Conservation (phyloP, 1,140 invertebrate genomes). For the Drosophila ambigua region DNA sequence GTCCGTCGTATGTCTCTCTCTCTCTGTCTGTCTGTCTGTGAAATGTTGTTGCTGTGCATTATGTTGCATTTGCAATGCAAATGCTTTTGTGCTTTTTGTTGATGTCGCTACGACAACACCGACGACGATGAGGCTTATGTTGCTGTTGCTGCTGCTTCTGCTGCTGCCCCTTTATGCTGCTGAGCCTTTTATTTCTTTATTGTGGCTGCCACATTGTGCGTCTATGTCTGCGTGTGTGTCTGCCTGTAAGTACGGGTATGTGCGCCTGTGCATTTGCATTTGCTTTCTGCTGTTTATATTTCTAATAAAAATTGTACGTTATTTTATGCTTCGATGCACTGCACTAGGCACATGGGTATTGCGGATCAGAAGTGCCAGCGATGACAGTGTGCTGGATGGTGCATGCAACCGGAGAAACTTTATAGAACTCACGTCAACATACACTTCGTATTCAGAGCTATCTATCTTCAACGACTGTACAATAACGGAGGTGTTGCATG, state of each 20-base stretch:
- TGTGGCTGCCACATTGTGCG: conserved; percentile 61
- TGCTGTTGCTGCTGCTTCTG: conserved; percentile 30
- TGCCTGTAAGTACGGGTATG: conserved; percentile 1
- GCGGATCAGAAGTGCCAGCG: conserved; percentile 9
- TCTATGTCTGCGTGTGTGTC: conserved; percentile 16
- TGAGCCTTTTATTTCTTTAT: conserved; percentile 77
- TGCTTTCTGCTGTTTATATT: conserved; percentile 73
- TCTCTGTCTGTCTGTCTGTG: conserved; percentile 20
- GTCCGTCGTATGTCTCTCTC: conserved; percentile 21
- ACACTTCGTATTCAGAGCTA: no score
- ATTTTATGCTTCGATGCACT: conserved; percentile 74
- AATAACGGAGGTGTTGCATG: no score
- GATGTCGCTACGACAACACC: conserved; percentile 54
- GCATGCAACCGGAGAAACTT: no score
- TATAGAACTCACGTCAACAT: no score
- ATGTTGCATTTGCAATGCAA: conserved; percentile 80
- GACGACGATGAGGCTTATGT: conserved; percentile 64
- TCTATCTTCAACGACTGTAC: no score
- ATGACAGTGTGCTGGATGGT: not conserved
- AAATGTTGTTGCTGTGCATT: conserved; percentile 64
- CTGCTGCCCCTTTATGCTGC: conserved; percentile 46
- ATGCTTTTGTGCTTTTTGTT: conserved; percentile 78
- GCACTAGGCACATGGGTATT: conserved; percentile 30
- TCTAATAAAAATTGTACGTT: conserved; percentile 79
- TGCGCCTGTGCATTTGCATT: conserved; percentile 32